phyloP scores from a whole-genome alignment of 2,797 vertebrate species.

The Melanotaenia trifasciata region DNA sequence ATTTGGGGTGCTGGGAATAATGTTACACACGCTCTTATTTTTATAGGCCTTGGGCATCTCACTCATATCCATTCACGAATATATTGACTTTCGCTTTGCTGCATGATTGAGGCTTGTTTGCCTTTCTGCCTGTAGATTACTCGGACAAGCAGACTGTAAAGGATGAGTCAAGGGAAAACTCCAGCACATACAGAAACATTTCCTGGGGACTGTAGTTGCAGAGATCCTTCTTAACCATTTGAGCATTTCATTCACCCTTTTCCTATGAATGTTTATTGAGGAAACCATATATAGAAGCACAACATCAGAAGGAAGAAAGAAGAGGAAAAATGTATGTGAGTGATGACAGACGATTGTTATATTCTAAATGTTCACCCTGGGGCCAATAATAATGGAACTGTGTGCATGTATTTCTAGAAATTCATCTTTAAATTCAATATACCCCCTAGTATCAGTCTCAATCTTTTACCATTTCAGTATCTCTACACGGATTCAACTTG shows the following conservation, averaged over 20 bases:
- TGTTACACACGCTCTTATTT: slow-evolving; percentile 80
- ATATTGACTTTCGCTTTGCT: slow-evolving; percentile 80
- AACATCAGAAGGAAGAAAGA: neutral
- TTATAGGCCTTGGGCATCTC: slow-evolving; percentile 73
- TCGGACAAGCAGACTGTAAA: slow-evolving; percentile 61
- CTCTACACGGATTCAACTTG: slow-evolving; percentile 8
- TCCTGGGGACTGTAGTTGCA: slow-evolving; percentile 10
- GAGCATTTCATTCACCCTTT: slow-evolving; percentile 19
- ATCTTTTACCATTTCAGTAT: slow-evolving; percentile 37
- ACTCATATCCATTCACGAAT: slow-evolving; percentile 77
- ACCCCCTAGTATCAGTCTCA: slow-evolving; percentile 4
- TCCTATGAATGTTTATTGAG: neutral
- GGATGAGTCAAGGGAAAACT: slow-evolving; percentile 50
- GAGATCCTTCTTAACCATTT: slow-evolving; percentile 21
- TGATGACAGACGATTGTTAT: slow-evolving; percentile 3
- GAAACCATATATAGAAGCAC: slow-evolving; percentile 10
- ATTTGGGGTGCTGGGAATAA: slow-evolving; percentile 71
- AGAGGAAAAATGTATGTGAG: neutral
- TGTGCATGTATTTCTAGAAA: slow-evolving; percentile 9
- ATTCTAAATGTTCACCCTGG: slow-evolving; percentile 23
- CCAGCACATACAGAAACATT: slow-evolving; percentile 18
- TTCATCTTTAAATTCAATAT: slow-evolving; percentile 7
- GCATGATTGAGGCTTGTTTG: slow-evolving; percentile 78
- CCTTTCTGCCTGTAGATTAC: slow-evolving; percentile 41
- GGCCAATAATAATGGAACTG: neutral